phyloP scores from a whole-genome alignment of 2,888 invertebrate species.

The Tubulanus polymorphus region DNA sequence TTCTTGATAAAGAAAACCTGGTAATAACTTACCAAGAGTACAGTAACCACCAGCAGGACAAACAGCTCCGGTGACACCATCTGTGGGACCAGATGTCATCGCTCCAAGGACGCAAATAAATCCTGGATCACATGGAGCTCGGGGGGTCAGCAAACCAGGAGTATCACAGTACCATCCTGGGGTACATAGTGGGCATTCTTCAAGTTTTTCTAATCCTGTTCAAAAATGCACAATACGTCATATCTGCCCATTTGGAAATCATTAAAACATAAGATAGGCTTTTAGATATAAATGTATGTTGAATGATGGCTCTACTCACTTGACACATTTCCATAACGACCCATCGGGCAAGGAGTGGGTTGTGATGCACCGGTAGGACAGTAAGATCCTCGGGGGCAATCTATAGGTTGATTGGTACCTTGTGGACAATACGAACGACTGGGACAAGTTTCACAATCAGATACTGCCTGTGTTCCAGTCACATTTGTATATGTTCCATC shows the following conservation, averaged over 20 bases:
- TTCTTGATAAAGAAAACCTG: not conserved
- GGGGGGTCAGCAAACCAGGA: conserved; percentile 38
- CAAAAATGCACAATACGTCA: not conserved
- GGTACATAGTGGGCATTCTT: conserved; percentile 39
- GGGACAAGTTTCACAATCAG: conserved; percentile 36
- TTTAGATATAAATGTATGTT: too few species aligned
- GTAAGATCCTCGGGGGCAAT: conserved; percentile 42
- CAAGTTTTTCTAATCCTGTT: conserved; percentile 30
- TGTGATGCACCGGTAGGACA: conserved; percentile 31
- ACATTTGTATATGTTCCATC: conserved; percentile 42
- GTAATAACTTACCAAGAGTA: conserved; percentile 30
- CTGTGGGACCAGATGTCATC: conserved; percentile 38
- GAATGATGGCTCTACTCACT: conserved; percentile 31
- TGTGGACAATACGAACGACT: conserved; percentile 42
- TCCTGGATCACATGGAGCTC: conserved; percentile 46
- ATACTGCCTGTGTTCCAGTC: conserved; percentile 32
- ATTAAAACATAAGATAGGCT: too few species aligned
- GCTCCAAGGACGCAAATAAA: conserved; percentile 45
- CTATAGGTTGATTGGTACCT: conserved; percentile 29
- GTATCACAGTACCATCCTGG: conserved; percentile 46
- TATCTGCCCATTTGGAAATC: not conserved
- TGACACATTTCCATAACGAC: conserved; percentile 39
- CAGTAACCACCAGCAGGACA: conserved; percentile 49
- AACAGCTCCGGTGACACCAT: conserved; percentile 39
- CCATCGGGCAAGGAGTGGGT: conserved; percentile 45